phyloP scores from a whole-genome alignment of 2,797 vertebrate species.

The Cirrhinus molitorella region DNA sequence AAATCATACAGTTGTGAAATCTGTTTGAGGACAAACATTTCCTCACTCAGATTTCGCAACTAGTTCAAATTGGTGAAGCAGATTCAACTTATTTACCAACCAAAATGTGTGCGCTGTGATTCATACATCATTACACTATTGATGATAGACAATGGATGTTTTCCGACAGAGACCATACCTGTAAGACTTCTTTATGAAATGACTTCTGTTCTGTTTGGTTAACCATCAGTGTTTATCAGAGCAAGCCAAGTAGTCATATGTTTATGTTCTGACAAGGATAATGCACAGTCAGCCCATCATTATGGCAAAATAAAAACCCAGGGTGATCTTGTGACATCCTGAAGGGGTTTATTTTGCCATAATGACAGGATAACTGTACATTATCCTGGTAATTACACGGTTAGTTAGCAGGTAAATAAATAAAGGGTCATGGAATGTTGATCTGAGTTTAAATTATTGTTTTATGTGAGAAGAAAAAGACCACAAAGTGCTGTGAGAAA shows the following conservation, averaged over 20 bases:
- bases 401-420: conserved; percentile 9
- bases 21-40: not conserved
- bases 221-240: not conserved
- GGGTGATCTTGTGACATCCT: conserved; percentile 7
- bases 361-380: not conserved
- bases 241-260: not conserved
- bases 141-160: not conserved
- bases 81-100: not conserved
- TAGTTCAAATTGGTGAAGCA: not conserved
- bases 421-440: conserved; percentile 10
- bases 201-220: not conserved
- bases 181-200: not conserved
- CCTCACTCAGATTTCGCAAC: not conserved
- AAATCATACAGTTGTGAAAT: no score
- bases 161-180: not conserved
- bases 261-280: not conserved
- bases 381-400: not conserved
- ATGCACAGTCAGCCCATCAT: not conserved
- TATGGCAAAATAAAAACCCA: not conserved
- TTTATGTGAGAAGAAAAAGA: conserved; percentile 3
- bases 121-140: not conserved
- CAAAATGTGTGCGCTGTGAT: not conserved
- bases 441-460: conserved; percentile 8
- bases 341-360: conserved; percentile 15
- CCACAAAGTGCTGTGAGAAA: not conserved